These are phyloP conservation scores for Archivesica marissinica DNA, from an alignment of 1,140 invertebrate genomes.

Conservation along the genomic window DNA sequence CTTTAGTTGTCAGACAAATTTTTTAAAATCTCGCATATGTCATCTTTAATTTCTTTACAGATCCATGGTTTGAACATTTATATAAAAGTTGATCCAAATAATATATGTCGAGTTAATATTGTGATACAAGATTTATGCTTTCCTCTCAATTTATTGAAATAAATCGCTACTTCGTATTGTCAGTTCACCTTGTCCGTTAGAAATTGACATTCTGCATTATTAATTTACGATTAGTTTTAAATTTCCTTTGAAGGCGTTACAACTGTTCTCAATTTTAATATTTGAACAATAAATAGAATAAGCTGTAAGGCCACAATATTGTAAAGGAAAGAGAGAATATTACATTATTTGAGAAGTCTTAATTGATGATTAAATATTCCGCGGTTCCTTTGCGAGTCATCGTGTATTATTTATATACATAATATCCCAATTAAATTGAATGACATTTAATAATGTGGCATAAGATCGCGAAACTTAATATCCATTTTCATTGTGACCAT, in stretches of 20 bases:
- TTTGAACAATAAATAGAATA: conserved; percentile 29
- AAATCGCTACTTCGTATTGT: not conserved
- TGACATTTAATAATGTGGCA: not conserved
- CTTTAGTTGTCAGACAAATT: too few species aligned
- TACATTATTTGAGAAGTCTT: not conserved
- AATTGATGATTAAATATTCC: not conserved
- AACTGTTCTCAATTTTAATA: conserved; percentile 22
- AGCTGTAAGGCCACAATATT: not conserved
- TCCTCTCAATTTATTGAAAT: conserved; percentile 1
- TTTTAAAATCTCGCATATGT: too few species aligned
- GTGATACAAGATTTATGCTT: not conserved
- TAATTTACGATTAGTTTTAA: conserved; percentile 18
- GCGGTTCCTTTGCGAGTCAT: not conserved
- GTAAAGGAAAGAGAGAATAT: not conserved
- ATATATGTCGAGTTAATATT: not conserved
- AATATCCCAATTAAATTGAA: conserved; percentile 3
- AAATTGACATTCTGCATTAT: conserved; percentile 24
- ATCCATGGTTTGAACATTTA: not conserved
- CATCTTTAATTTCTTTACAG: not conserved
- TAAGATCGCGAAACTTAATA: not conserved
- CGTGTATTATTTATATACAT: not conserved
- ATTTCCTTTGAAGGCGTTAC: conserved; percentile 11
- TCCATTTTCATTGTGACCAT: not conserved
- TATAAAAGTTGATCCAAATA: not conserved
- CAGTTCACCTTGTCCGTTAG: conserved; percentile 2